A percentile compares a stretch with the other conserved stretches of the same genome.
phyloP scores from a whole-genome alignment of 2,888 invertebrate species.

The Onchidella celtica region DNA sequence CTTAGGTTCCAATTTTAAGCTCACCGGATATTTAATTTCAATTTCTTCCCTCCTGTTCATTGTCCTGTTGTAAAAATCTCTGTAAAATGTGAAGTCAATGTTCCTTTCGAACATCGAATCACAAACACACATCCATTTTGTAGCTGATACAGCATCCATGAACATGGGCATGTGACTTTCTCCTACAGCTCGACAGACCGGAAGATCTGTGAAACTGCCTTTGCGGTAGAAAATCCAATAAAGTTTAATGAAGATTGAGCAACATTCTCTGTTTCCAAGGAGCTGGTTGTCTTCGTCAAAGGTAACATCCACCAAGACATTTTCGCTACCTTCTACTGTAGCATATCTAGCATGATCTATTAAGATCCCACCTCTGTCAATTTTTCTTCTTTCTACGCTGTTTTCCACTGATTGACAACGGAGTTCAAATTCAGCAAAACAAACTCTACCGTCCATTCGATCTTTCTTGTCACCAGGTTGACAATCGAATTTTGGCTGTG shows the following conservation, averaged over 20 bases:
- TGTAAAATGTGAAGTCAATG: constrained; percentile 15
- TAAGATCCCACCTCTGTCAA: neutral
- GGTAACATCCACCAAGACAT: constrained; percentile 1
- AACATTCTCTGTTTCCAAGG: neutral
- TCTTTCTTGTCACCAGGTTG: too few relatives aligned
- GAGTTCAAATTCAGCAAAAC: neutral
- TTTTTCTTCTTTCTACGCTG: neutral
- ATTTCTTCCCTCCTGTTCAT: neutral
- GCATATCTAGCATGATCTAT: neutral
- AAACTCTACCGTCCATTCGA: neutral
- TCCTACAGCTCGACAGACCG: neutral
- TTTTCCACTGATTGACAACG: too few relatives aligned
- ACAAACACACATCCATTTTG: neutral
- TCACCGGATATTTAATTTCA: constrained; percentile 1
- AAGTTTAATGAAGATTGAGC: constrained; percentile 15
- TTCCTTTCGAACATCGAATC: neutral
- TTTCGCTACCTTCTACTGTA: neutral
- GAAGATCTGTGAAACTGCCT: neutral
- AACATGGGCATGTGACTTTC: too few relatives aligned
- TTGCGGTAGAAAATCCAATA: neutral
- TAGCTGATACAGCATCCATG: neutral
- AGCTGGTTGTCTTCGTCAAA: neutral
- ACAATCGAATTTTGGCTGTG: too few relatives aligned
- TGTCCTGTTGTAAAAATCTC: constrained; percentile 8
- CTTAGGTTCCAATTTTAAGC: neutral